A percentile compares a stretch with the other conserved stretches of the same genome.
These are phyloP conservation scores for Yasuhikotakia modesta DNA, from an alignment of 2,797 vertebrate species.

Conservation along the genomic window DNA sequence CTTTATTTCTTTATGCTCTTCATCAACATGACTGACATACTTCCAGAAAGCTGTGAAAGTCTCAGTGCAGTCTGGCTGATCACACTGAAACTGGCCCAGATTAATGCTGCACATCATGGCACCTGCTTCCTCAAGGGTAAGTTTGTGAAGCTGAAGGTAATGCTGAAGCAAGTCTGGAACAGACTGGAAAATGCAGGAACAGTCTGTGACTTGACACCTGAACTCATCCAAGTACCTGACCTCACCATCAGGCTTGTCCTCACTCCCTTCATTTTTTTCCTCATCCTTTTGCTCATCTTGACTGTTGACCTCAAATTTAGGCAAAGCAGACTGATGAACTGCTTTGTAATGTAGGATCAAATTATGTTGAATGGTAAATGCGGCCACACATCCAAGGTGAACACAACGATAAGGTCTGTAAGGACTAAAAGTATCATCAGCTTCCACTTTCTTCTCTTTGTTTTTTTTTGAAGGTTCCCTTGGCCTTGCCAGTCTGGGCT, in stretches of 20 bases:
- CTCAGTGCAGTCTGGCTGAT: constrained; percentile 84
- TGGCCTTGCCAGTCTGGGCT: constrained; percentile 50
- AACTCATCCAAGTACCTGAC: constrained; percentile 82
- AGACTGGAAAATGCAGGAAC: constrained; percentile 91
- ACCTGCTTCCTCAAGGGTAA: constrained; percentile 84
- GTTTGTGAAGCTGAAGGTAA: constrained; percentile 90
- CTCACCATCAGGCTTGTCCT: constrained; percentile 75
- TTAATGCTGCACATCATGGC: constrained; percentile 78
- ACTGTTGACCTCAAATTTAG: constrained; percentile 81
- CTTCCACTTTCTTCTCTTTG: constrained; percentile 80
- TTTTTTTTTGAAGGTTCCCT: constrained; percentile 64
- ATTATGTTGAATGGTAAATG: constrained; percentile 96
- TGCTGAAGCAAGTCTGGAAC: constrained; percentile 90
- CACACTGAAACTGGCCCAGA: constrained; percentile 85
- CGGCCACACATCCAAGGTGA: constrained; percentile 91
- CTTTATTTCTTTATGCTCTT: constrained; percentile 81
- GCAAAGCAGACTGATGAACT: constrained; percentile 90
- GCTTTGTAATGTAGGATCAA: constrained; percentile 96
- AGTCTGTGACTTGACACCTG: constrained; percentile 91
- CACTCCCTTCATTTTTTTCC: constrained; percentile 69
- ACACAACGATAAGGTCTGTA: constrained; percentile 93
- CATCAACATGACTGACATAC: constrained; percentile 87
- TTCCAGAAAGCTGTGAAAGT: constrained; percentile 85
- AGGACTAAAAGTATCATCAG: constrained; percentile 76
- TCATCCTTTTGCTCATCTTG: constrained; percentile 79